Percentiles rank a stretch among this genome's conserved stretches.
phyloP scores from a whole-genome alignment of 2,113 vertebrate genomes.

The Scortum barcoo region DNA sequence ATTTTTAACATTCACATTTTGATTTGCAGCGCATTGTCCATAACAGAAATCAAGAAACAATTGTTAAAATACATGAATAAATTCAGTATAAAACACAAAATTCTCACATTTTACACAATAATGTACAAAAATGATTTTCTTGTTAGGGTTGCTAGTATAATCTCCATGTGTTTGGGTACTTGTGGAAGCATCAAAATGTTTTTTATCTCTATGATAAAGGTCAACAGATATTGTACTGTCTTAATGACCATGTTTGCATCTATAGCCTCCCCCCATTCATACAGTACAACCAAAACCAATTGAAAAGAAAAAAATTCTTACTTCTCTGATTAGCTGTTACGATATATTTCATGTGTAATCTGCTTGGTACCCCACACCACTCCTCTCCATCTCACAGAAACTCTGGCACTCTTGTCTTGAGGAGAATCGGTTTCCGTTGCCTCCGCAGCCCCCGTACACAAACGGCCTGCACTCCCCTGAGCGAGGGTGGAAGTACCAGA shows the following conservation, averaged over 20 bases:
- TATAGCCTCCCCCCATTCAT: background rate
- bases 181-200: slow-evolving; percentile 51
- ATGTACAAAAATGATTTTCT: slow-evolving; percentile 61
- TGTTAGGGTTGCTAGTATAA: slow-evolving; percentile 28
- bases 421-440: slow-evolving; percentile 88
- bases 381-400: slow-evolving; percentile 67
- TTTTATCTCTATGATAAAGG: background rate
- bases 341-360: slow-evolving; percentile 2
- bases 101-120: slow-evolving; percentile 48
- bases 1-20: slow-evolving; percentile 39
- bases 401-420: slow-evolving; percentile 82
- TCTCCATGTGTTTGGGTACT: slow-evolving; percentile 28
- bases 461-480: slow-evolving; percentile 87
- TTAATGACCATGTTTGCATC: background rate
- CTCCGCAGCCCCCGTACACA: slow-evolving; percentile 89
- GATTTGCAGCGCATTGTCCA: slow-evolving; percentile 21
- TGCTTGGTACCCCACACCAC: slow-evolving; percentile 6
- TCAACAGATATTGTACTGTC: background rate
- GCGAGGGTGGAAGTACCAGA: slow-evolving; percentile 88
- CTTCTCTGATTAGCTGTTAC: slow-evolving; percentile 7
- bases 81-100: slow-evolving; percentile 32
- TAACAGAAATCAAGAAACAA: slow-evolving; percentile 14
- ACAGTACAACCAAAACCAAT: background rate
- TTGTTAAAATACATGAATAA: slow-evolving; percentile 70
- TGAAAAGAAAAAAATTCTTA: background rate